Conservation (phyloP, 2,113 vertebrate species). For the Telmatochromis sp. region DNA sequence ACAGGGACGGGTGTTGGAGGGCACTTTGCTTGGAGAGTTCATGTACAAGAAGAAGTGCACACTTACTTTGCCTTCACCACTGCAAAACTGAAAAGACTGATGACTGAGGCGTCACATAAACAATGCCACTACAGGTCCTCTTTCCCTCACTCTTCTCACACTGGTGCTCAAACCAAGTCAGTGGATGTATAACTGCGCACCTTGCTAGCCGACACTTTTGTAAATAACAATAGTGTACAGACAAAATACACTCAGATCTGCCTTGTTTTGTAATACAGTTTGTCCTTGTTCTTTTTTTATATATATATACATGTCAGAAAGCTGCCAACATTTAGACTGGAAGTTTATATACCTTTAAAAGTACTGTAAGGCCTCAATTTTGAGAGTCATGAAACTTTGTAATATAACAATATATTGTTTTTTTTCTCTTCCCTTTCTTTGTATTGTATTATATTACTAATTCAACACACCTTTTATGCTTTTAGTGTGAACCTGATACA, state of each 20-base stretch:
- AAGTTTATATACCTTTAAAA: conserved; percentile 93
- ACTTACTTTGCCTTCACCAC: conserved; percentile 66
- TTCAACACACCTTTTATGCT: conserved; percentile 97
- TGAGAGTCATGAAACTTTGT: conserved; percentile 91
- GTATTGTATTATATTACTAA: conserved; percentile 92
- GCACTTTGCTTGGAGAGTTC: conserved; percentile 65
- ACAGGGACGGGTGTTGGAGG: conserved; percentile 53
- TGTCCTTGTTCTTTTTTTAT: conserved; percentile 68
- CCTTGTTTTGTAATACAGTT: conserved; percentile 87
- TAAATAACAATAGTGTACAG: conserved; percentile 86
- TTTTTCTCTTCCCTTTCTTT: conserved; percentile 66
- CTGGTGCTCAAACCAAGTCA: conserved; percentile 87
- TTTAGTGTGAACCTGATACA: conserved; percentile 99
- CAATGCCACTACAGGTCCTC: conserved; percentile 63
- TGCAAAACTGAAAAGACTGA: conserved; percentile 60
- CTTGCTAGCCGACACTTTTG: conserved; percentile 85
- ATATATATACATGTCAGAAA: conserved; percentile 81
- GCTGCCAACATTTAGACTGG: conserved; percentile 94
- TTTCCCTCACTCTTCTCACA: conserved; percentile 72
- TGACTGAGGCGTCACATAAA: conserved; percentile 37
- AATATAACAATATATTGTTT: conserved; percentile 93
- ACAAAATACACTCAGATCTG: conserved; percentile 80
- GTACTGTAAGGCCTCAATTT: conserved; percentile 99
- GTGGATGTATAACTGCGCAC: conserved; percentile 83
- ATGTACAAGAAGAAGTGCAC: conserved; percentile 45